Evolutionary conservation across 2,888 invertebrate species (phyloP).

Genomic region (Hybos culiciformis): DNA sequence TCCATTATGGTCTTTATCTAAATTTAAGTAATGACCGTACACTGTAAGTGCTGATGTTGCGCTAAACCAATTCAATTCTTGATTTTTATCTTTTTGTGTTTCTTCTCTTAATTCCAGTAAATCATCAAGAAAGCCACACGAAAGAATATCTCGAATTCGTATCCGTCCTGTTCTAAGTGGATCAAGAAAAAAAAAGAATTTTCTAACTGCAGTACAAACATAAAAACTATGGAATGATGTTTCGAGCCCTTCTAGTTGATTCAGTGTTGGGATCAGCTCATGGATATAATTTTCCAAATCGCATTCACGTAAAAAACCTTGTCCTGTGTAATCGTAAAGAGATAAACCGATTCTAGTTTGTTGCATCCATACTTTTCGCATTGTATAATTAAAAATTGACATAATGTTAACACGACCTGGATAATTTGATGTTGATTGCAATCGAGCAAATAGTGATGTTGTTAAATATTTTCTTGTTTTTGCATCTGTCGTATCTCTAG

Average conservation of each 20-base stretch:
- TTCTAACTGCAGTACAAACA: slow-evolving; percentile 88
- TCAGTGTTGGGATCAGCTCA: slow-evolving; percentile 82
- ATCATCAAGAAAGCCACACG: slow-evolving; percentile 85
- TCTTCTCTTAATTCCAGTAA: slow-evolving; percentile 76
- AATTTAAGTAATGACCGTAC: slow-evolving; percentile 85
- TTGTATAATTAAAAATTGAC: slow-evolving; percentile 86
- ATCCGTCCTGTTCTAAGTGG: slow-evolving; percentile 77
- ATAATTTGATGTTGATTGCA: slow-evolving; percentile 73
- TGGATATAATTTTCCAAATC: slow-evolving; percentile 91
- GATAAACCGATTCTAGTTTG: slow-evolving; percentile 90
- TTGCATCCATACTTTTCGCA: slow-evolving; percentile 89
- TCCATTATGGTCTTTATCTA: slow-evolving; percentile 90
- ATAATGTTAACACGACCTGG: slow-evolving; percentile 63
- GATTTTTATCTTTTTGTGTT: slow-evolving; percentile 65
- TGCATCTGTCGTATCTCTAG: slow-evolving; percentile 55
- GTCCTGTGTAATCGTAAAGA: slow-evolving; percentile 83
- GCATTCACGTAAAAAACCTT: slow-evolving; percentile 75
- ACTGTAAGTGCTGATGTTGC: slow-evolving; percentile 77
- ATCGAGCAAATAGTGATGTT: slow-evolving; percentile 72
- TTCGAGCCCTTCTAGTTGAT: slow-evolving; percentile 79
- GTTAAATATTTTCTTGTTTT: slow-evolving; percentile 72
- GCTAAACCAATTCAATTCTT: slow-evolving; percentile 86
- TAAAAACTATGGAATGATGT: slow-evolving; percentile 92
- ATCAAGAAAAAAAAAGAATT: slow-evolving; percentile 93
- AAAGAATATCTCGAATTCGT: slow-evolving; percentile 79